Base-by-base conservation (phyloP, 2,113 vertebrate species). In the Halcyon senegalensis region DNA sequence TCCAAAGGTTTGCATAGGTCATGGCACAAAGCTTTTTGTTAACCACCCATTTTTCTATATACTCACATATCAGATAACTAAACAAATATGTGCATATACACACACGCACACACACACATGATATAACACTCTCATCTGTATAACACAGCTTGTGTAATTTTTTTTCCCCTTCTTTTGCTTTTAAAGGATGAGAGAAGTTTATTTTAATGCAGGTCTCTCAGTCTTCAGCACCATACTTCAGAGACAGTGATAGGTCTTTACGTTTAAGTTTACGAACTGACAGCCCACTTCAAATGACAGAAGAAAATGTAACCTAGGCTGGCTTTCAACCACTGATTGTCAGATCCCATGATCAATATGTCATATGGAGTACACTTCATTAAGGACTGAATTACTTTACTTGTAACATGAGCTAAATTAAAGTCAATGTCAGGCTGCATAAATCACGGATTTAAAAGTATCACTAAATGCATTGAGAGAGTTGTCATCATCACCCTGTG, bases 341-440 rank as follows among this genome's bases (percentile, higher is more conserved):
- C 95, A 96, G 94, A 93, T 96, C 89, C 44, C 89, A 79, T 97
- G 97, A 97, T 96, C 90, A 95, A 50, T 97, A 95, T 96, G 97
- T 97, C 97, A 97, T 84, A 77, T 21, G 86, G 92, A 94, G 75
- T 94, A 87, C 95, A 97, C 95, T 97, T 98, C 97, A 97, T 98
- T 97, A 98, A 95, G 95, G 91, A 91, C 89, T 89, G 95, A 97
- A 97, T 97, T 97, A 97, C 96, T 97, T 94, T n/a, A 56, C 92
- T 96, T 63, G 95, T 97, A 97, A 98, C 96, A 85, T 84, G 91
- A 98, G 83, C 96, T 97, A 96, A 97, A 98, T 96, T 97, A 98
- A 97, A 93, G 69, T 85, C 96, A 94, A 62, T 23, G 62, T 97
- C 92, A 89, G 77, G 77, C 84, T 94, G 83, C 85, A 97, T 97